Evolutionary conservation across 2,797 vertebrate species (phyloP), one percentile per base, ranked within the genome.

Genomic region (Epinephelus malabaricus): DNA sequence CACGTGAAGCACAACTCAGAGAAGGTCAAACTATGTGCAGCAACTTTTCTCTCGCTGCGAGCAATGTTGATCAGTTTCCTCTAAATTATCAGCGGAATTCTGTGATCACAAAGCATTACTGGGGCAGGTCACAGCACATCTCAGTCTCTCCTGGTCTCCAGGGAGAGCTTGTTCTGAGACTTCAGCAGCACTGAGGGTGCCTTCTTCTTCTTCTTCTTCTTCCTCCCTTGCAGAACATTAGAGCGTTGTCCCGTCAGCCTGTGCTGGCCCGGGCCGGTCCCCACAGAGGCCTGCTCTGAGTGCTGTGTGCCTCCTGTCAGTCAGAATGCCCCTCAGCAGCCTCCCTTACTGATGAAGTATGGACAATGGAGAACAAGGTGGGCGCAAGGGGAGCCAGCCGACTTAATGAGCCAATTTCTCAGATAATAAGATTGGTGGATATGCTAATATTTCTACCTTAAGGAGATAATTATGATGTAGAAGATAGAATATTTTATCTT

Each of bases 371-470:
- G 89, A 92, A 92, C 93, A 94, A 95, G 96, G 95, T 96, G 95
- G 94, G 94, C 93, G 91, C 94, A 92, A 93, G 92, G 96, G 95
- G 94, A 94, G 94, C 93, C 91, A 90, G 91, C 88, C 78, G 91
- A 96, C 94, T 96, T 96, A 96, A 96, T 96, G 96, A 96, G 95
- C 93, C 96, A 95, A 96, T 96, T 96, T 96, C 92, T 96, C 95
- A 95, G 93, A 95, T 96, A 96, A 96, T 96, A 96, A 95, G 95
- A 96, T 96, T 95, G 95, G 94, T 95, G 95, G 95, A 95, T 96
- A 96, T 96, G 96, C 95, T 96, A 96, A 96, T 96, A 96, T 96
- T 94, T 96, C 95, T 96, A 96, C 96, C 96, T 96, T 96, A 96
- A 96, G 96, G 96, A 96, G 95, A 96, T 96, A 96, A 96, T 96